Evolutionary conservation across 2,888 invertebrate genomes (phyloP).

Genomic region (Abrostola triplasia): DNA sequence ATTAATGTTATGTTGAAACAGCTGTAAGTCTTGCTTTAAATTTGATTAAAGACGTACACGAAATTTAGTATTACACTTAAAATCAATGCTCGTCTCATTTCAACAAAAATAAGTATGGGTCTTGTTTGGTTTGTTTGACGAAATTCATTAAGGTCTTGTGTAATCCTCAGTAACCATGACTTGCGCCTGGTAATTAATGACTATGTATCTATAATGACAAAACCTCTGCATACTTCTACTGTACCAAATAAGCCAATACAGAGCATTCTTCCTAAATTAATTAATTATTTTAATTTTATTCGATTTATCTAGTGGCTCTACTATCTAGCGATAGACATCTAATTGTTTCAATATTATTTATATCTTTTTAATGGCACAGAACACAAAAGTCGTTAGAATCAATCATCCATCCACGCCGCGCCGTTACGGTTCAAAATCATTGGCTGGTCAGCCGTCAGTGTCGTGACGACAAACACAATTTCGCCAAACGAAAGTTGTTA

Average conservation of each 20-base stretch:
- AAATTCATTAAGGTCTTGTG: too few species aligned
- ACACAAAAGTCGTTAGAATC: slow-evolving; percentile 7
- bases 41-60: not conserved
- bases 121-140: not conserved
- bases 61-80: too few species aligned
- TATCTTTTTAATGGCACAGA: not conserved
- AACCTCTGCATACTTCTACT: not conserved
- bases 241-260: not conserved
- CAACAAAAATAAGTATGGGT: too few species aligned
- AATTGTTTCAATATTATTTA: not conserved
- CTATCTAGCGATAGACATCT: not conserved
- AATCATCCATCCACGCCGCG: slow-evolving; percentile 6
- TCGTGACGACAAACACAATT: slow-evolving; percentile 36
- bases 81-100: too few species aligned
- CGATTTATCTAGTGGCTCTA: not conserved
- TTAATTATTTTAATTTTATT: not conserved
- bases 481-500: slow-evolving; percentile 43
- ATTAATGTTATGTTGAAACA: slow-evolving; percentile 15
- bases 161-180: not conserved
- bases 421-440: slow-evolving; percentile 19
- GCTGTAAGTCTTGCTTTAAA: slow-evolving; percentile 11
- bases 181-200: not conserved
- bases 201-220: not conserved
- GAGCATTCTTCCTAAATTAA: not conserved
- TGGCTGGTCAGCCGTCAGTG: slow-evolving; percentile 10